These are phyloP conservation scores for Yponomeuta malinellus DNA, from an alignment of 2,888 invertebrate genomes.

Conservation along the genomic window DNA sequence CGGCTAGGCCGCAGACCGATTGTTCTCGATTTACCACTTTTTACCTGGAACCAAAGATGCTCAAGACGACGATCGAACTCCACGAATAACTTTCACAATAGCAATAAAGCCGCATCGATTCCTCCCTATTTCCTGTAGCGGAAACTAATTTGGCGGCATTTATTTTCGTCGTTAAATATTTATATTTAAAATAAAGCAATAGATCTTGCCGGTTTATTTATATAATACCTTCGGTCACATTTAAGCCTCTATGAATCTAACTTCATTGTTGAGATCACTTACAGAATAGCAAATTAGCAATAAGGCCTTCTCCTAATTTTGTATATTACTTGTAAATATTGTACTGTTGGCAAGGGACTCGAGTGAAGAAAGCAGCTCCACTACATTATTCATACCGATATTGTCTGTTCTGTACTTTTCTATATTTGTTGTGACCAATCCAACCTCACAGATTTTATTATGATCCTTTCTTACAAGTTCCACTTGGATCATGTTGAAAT, in stretches of 20 bases:
- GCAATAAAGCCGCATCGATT: neutral
- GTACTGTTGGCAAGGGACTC: neutral
- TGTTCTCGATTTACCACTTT: neutral
- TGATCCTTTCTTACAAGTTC: neutral
- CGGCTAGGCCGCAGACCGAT: neutral
- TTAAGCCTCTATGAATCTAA: neutral
- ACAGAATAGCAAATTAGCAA: slow-evolving; percentile 13
- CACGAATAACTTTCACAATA: neutral
- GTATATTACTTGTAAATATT: neutral
- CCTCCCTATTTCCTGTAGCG: neutral
- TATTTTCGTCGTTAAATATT: neutral
- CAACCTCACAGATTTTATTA: neutral
- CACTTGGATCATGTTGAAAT: no score
- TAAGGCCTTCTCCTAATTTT: slow-evolving; percentile 3
- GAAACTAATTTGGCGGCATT: neutral
- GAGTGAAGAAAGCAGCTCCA: neutral
- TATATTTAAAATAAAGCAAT: neutral
- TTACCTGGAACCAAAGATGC: neutral
- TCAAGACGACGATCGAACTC: neutral
- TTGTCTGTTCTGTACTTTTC: neutral
- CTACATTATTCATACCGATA: neutral
- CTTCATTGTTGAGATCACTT: neutral
- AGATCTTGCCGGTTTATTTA: neutral
- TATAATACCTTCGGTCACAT: neutral
- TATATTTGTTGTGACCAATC: neutral